Percentiles rank a stretch among this genome's conserved stretches.
These are phyloP conservation scores for Paraplagusia blochii DNA, from an alignment of 2,113 vertebrate genomes.

Conservation along the genomic window DNA sequence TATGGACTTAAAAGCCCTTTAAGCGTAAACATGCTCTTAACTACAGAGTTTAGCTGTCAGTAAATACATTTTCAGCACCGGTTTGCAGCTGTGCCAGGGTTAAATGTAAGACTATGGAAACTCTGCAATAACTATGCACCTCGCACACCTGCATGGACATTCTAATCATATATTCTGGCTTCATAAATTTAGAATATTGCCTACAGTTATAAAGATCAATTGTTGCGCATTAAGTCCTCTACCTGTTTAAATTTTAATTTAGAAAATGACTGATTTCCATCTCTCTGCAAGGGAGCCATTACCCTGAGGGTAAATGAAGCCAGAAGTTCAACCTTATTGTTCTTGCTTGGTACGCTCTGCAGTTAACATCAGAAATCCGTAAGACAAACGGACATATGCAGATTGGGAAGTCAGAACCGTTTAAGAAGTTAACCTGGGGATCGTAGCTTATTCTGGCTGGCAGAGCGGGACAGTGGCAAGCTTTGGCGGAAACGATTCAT, in stretches of 20 bases:
- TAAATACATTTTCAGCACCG: constrained; percentile 1
- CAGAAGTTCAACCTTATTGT: not conserved
- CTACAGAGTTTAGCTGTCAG: constrained; percentile 8
- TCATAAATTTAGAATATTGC: not conserved
- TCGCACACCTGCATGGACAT: not conserved
- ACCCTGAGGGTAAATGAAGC: constrained; percentile 1
- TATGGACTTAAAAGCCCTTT: constrained; percentile 1
- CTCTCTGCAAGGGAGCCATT: constrained; percentile 5
- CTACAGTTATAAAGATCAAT: too few species aligned
- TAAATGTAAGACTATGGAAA: not conserved
- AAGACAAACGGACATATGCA: constrained; percentile 18
- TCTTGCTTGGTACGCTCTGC: not conserved
- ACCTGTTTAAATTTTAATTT: not conserved
- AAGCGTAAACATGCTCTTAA: constrained; percentile 22
- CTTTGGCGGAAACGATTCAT: constrained; percentile 98
- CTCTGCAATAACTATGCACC: not conserved
- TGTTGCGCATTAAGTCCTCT: not conserved
- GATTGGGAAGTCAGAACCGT: constrained; percentile 12
- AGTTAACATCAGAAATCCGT: constrained; percentile 5
- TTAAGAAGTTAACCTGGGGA: constrained; percentile 84
- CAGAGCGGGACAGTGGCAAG: constrained; percentile 91
- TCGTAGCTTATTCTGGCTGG: constrained; percentile 96
- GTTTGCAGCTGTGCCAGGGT: not conserved
- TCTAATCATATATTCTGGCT: not conserved
- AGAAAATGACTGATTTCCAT: not conserved